Conservation (phyloP, 2,797 vertebrate species). For the Paramormyrops hopkinsi region DNA sequence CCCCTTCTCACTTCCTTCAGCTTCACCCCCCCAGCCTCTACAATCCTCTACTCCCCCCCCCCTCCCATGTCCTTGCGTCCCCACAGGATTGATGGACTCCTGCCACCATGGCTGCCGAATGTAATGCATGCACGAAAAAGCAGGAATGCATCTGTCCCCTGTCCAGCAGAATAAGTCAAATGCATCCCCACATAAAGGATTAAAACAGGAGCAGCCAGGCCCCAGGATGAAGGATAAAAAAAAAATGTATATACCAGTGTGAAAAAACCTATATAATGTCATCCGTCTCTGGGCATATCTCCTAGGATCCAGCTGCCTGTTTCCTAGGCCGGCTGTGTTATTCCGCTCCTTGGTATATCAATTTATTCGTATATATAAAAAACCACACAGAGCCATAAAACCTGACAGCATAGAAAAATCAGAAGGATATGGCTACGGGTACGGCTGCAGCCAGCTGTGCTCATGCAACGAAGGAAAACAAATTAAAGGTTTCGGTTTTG, state of each 20-base stretch:
- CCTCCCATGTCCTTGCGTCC: background rate
- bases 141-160: background rate
- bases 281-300: background rate
- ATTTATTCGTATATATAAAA: background rate
- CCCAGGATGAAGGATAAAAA: background rate
- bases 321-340: background rate
- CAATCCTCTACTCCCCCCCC: background rate
- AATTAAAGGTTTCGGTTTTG: background rate
- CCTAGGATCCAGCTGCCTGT: background rate
- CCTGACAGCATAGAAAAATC: background rate
- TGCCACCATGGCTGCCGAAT: background rate
- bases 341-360: background rate
- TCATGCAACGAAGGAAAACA: background rate
- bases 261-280: background rate
- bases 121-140: background rate
- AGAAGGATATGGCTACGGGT: background rate
- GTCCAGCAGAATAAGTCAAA: background rate
- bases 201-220: background rate
- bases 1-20: background rate
- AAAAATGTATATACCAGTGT: constrained; percentile 8
- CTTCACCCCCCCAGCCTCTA: background rate
- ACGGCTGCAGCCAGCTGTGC: background rate
- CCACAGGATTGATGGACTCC: background rate
- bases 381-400: background rate
- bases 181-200: background rate